Evolutionary conservation across 2,797 vertebrate genomes (phyloP), one percentile per base, ranked within the genome.

Genomic region (Bradypodion ventrale): DNA sequence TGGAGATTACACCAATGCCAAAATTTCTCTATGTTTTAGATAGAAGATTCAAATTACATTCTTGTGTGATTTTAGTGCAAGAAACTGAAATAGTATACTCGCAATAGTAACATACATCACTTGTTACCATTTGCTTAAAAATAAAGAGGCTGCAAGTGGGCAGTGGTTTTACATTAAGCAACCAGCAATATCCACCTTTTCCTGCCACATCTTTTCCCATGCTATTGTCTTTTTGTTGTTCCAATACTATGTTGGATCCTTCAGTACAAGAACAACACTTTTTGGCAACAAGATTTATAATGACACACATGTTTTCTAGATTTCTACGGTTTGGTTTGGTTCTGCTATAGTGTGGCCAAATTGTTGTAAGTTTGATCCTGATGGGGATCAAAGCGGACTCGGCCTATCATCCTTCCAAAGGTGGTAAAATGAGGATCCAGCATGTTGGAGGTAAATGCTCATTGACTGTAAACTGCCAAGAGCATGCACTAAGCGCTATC

Each of bases 91-190:
- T 25, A 66, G 59, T 78, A 66, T 29, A n/a, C 65, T 78, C 44
- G 35, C 27, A 42, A 49, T 32, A 40, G 77, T 72, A 72, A 62
- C 5, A 7, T 49, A 40, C 27, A 32, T 76, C 40, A 60, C 68
- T 65, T 70, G 16, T 76, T 81, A 76, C 25, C 52, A 21, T 29
- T 80, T 73, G 37, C 56, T 73, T 63, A 19, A 82, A 78, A 78
- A 42, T 60, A 35, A 40, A 42, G 37, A 12, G 27, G 21, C 7
- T 69, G 78, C 69, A 81, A 76, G 7, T 40, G 19, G 29, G 42
- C 16, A 49, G n/a, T 77, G 59, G 13, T 32, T 32, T 49, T 56
- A 8, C 59, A 77, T 37, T 7, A 78, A 46, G 66, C n/a, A 63
- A 4, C 29, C 25, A 29, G 7, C 49, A 25, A 56, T 40, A 12